Base-by-base conservation (phyloP, 2,888 invertebrate species). In the Craniophora ligustri region DNA sequence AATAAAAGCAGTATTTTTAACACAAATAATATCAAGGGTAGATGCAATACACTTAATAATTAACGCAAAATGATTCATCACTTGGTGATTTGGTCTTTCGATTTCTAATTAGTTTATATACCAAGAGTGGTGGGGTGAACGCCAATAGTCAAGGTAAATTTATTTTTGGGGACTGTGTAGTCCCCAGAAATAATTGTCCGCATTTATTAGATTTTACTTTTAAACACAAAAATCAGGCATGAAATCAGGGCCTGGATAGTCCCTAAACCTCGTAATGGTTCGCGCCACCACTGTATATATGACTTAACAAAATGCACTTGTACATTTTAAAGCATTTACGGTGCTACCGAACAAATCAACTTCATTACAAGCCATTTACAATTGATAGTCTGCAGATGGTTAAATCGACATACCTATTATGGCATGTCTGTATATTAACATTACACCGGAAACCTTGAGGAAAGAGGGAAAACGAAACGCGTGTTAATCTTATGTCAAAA, bases 1-100 rank as follows among this genome's bases (percentile, higher is more conserved):
- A 91, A 91, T 91, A 92, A 91, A 92, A 91, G 90, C 89, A 88
- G 87, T 88, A 88, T 84, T 88, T 88, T 88, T 85, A 91, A 91
- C 85, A 90, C 85, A 89, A 91, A 90, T 92, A 92, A 91, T 92
- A 92, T 92, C 92, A 91, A 89, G 87, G 89, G 86, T 85, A 86
- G 89, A 91, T 87, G 86, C 87, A 86, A 61, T 85, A 86, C 79
- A 87, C 82, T 85, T 85, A 79, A 84, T 81, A 84, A 78, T 77
- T 83, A 87, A 89, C 82, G 73, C 78, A 84, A 85, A 84, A 82
- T 82, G 68, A 82, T 85, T 85, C 76, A 89, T 91, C 93, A 93
- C 93, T 92, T 88, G 75, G 92, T 92, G 92, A 92, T 88, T 90
- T 90, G 90, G 89, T 89, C 88, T 90, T 87, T 88, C 87, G 75